Evolutionary conservation across 2,797 vertebrate genomes (phyloP), one percentile per base, ranked within the genome.

Genomic region (Amazona finschi): DNA sequence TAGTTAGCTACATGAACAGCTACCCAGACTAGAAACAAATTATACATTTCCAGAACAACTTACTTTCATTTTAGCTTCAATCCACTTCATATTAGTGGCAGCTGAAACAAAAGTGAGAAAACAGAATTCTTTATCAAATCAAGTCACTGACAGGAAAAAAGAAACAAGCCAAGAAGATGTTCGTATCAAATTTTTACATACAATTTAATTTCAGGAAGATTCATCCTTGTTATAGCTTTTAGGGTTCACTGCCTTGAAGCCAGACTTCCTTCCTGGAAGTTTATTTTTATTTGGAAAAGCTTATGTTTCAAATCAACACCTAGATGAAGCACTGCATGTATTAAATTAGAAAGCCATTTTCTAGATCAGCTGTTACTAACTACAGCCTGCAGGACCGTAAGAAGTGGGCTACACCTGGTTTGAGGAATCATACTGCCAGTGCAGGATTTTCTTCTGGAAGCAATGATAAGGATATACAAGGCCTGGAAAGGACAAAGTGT

Each of bases 21-120:
- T 31, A 67, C 79, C 43, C 52, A 89, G 66, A 58, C 7, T 17
- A 91, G 43, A 92, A 93, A 84, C 3, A 90, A 52, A 73, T 47
- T 10, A 78, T 12, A 60, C 4, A 9, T 61, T 64, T 94, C 62
- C 49, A 87, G n/a, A 73, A 84, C 53, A 72, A 97, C 97, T 97
- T 98, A 99, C 99, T 98, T 99, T 99, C 99, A 99, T 99, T 98
- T 99, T 99, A 96, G 99, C 99, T 97, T 99, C 99, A 97, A 99
- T 99, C 99, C 99, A 99, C 98, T 99, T 99, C 99, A 99, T 99
- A 97, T 99, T 99, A 93, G 99, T 99, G 73, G 99, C 99, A 98
- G 99, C 99, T 99, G 94, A 94, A 98, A 97, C 18, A 97, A 83
- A 69, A 96, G 41, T 91, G 73, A 95, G 30, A 87, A 91, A 86